Evolutionary conservation across 1,140 invertebrate species (phyloP).

Genomic region (Pseudomyrmex dendroicus): DNA sequence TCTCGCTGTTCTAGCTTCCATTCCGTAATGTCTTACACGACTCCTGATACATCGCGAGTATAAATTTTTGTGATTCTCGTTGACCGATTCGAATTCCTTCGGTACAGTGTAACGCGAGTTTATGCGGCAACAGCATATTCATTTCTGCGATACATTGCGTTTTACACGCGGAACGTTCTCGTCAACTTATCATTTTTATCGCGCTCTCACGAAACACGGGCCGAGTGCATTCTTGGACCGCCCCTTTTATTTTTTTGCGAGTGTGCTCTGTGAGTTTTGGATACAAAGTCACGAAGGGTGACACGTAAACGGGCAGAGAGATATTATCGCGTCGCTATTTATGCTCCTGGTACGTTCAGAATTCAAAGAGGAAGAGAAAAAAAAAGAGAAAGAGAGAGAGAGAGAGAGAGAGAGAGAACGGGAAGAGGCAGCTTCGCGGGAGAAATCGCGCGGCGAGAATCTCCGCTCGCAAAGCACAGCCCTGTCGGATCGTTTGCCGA

Average conservation of each 20-base stretch:
- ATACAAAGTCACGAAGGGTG: neutral
- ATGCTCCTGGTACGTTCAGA: slow-evolving; percentile 5
- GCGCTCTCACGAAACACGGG: neutral
- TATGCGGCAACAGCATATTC: neutral
- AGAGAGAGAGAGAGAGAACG: neutral
- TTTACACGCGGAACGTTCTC: neutral
- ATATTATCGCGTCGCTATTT: slow-evolving; percentile 47
- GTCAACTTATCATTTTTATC: neutral
- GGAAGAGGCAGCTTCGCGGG: slow-evolving; percentile 6
- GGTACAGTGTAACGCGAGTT: neutral
- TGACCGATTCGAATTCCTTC: neutral
- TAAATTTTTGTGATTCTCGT: slow-evolving; percentile 3
- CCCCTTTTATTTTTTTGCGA: neutral
- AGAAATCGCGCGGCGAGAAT: slow-evolving; percentile 50
- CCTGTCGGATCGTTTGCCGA: slow-evolving; percentile 48
- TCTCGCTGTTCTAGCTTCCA: slow-evolving; percentile 76
- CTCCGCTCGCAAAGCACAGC: slow-evolving; percentile 42
- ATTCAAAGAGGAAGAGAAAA: neutral
- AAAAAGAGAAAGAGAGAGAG: neutral
- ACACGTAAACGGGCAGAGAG: slow-evolving; percentile 36
- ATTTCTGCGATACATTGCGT: neutral
- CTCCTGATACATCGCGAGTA: slow-evolving; percentile 15
- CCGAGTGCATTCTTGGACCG: neutral
- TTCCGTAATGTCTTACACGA: slow-evolving; percentile 72
- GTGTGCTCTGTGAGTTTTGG: neutral